Base-by-base conservation (phyloP, 2,113 vertebrate genomes). In the Blennius ocellaris region DNA sequence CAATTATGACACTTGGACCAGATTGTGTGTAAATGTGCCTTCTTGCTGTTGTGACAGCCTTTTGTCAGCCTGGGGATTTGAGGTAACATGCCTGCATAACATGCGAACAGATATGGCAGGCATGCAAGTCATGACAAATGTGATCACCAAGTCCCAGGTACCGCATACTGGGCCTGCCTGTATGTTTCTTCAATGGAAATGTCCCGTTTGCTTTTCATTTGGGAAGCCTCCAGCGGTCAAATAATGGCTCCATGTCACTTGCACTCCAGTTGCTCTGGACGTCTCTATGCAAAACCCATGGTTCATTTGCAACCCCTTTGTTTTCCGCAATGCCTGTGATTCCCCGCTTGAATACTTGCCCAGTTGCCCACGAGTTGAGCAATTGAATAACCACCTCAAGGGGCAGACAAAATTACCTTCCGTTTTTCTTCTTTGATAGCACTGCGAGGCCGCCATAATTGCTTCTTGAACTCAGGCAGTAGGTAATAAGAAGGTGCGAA, bases 181-280 rank as follows among this genome's bases (percentile, higher is more conserved):
- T 6, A 0, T 56, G 50, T 64, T n/a, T 40, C 37, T 56, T 64
- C 71, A 81, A 83, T 84, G 62, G 79, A 81, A 84, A 87, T 73
- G 59, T 40, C 45, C 71, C 44, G 72, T 81, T 79, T 70, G 45
- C 52, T 73, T 71, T 78, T 79, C 70, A 76, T 69, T 72, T 76
- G 64, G 73, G 74, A 66, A 75, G 9, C 61, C 73, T 78, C 73
- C 67, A 30, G 62, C 58, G 73, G 68, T 76, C 43, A 6, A 69
- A 82, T 49, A 71, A 67, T 69, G 56, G 62, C 41, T 69, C 63
- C 47, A 61, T 78, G 58, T 70, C 76, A 79, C 77, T 89, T 81
- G 85, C 69, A 86, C 76, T 66, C 50, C 49, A 66, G 76, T 66
- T 85, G 41, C 68, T 78, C 43, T 72, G 58, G 68, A 82, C 56